Percentiles rank a stretch among this genome's conserved stretches.
Evolutionary conservation across 2,888 invertebrate genomes (phyloP).

Genomic region (Syrista parreyssii): DNA sequence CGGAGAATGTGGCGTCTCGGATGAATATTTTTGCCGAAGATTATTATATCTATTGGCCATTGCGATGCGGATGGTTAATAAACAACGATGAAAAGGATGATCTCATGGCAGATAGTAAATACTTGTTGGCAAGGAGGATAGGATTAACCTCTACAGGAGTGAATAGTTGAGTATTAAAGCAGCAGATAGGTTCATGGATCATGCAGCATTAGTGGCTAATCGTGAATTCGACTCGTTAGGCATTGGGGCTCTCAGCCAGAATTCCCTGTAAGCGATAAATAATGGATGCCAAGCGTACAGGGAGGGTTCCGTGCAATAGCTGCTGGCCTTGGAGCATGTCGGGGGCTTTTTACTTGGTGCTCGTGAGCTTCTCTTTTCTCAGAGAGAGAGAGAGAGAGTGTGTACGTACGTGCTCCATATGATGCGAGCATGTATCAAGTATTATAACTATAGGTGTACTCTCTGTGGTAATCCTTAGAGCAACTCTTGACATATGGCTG

Average conservation of each 20-base stretch:
- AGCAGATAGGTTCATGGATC: neutral
- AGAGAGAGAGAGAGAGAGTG: slow-evolving; percentile 29
- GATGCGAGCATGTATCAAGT: slow-evolving; percentile 12
- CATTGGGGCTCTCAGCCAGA: slow-evolving; percentile 15
- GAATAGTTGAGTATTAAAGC: neutral
- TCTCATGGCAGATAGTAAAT: neutral
- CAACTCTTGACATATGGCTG: neutral
- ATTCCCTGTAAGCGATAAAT: slow-evolving; percentile 41
- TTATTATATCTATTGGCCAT: neutral
- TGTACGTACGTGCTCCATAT: slow-evolving; percentile 30
- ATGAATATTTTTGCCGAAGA: neutral
- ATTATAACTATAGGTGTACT: slow-evolving; percentile 5
- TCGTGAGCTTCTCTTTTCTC: slow-evolving; percentile 13
- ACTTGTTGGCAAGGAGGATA: neutral
- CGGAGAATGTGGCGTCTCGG: neutral
- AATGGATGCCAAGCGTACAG: slow-evolving; percentile 36
- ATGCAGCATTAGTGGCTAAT: neutral
- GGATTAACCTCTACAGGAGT: neutral
- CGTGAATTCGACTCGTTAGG: neutral
- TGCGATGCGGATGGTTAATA: neutral
- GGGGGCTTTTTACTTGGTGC: slow-evolving; percentile 35
- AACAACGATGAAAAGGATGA: neutral
- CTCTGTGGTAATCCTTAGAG: neutral
- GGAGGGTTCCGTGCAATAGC: slow-evolving; percentile 38
- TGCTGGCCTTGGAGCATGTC: slow-evolving; percentile 39